Percentiles rank a stretch among this genome's conserved stretches.
phyloP scores from a whole-genome alignment of 2,113 vertebrate species.

The Pygoscelis adeliae region DNA sequence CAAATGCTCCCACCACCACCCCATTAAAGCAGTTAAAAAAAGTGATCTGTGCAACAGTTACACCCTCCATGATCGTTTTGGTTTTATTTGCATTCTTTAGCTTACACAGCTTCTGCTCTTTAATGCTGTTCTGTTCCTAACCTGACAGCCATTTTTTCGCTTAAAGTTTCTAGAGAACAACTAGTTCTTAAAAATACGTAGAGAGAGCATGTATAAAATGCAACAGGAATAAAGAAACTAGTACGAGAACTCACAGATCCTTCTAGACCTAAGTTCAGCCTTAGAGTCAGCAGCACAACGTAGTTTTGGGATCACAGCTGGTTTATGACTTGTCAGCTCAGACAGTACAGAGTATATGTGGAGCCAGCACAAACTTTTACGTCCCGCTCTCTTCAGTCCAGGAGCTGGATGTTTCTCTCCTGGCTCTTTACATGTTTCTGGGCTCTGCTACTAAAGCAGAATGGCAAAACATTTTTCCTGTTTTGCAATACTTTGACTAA shows the following conservation, averaged over 20 bases:
- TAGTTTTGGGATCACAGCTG: not conserved
- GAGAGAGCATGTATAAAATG: not conserved
- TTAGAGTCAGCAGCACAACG: not conserved
- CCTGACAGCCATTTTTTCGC: not conserved
- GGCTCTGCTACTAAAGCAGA: not conserved
- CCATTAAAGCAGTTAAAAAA: not conserved
- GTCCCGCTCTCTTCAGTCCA: not conserved
- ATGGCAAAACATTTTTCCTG: not conserved
- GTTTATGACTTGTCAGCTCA: not conserved
- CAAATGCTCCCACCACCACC: not conserved
- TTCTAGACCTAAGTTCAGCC: not conserved
- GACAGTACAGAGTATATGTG: not conserved
- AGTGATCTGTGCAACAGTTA: not conserved
- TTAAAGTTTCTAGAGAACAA: not conserved
- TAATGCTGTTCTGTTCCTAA: not conserved
- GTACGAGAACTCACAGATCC: not conserved
- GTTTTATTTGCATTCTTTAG: not conserved
- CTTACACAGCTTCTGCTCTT: not conserved
- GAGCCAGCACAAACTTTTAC: not conserved
- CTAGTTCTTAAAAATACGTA: not conserved
- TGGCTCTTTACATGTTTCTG: not conserved
- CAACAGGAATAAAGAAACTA: not conserved
- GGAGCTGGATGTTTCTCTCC: not conserved
- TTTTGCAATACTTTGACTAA: conserved; percentile 21
- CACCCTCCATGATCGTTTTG: not conserved